Percentiles rank a stretch among this genome's conserved stretches.
Conservation (phyloP, 2,797 vertebrate genomes). For the Gephyroberyx darwinii region DNA sequence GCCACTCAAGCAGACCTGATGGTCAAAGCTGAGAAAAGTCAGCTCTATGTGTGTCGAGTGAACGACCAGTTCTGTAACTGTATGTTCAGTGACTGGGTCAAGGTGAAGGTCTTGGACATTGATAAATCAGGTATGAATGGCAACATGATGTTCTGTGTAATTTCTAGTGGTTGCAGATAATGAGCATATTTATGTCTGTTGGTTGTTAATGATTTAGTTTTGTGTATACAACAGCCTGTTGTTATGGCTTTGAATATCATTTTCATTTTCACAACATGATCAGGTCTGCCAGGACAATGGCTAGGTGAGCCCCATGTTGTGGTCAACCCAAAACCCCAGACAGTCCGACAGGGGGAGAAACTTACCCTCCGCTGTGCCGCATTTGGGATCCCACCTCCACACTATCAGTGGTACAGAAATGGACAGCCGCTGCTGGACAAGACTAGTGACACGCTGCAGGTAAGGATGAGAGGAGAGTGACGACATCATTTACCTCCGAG, state of each 20-base stretch:
- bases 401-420: conserved; percentile 89
- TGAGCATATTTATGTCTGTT: not conserved
- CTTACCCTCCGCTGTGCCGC: conserved; percentile 81
- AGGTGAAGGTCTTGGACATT: conserved; percentile 83
- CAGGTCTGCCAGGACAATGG: conserved; percentile 82
- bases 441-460: conserved; percentile 78
- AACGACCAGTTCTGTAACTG: conserved; percentile 79
- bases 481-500: conserved; percentile 28
- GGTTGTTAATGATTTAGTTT: not conserved
- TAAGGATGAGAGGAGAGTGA: conserved; percentile 54
- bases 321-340: conserved; percentile 78
- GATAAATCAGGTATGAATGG: conserved; percentile 72
- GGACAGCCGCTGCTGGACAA: conserved; percentile 77
- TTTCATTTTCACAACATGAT: conserved; percentile 6
- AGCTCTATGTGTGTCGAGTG: conserved; percentile 84
- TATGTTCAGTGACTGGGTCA: conserved; percentile 86
- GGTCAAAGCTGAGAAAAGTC: conserved; percentile 74
- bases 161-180: not conserved
- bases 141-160: not conserved
- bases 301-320: conserved; percentile 82
- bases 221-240: not conserved
- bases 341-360: conserved; percentile 67
- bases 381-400: conserved; percentile 84
- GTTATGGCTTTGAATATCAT: conserved; percentile 14
- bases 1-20: conserved; percentile 80